Evolutionary conservation across 2,797 vertebrate genomes (phyloP), one percentile per base, ranked within the genome.

Genomic region (Catamblyrhynchus diadema): DNA sequence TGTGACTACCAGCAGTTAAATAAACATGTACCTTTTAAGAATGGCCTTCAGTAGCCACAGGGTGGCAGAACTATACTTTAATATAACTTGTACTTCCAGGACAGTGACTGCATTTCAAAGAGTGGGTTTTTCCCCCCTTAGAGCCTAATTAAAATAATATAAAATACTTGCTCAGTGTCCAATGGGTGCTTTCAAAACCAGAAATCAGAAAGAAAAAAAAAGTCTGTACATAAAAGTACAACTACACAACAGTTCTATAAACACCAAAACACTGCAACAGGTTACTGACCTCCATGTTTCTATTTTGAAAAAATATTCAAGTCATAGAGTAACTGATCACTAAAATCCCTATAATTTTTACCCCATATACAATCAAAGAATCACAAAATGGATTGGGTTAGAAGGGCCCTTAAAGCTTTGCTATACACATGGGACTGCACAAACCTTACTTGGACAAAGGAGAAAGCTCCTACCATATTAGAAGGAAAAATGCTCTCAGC

Each of bases 11-110:
- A 72, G 16, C n/a, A 59, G 28, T 14, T n/a, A 64, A 65, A 5
- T 13, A 69, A 66, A 59, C 12, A 24, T 6, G 1, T 10, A 73
- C 7, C 32, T 62, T 42, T 37, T 57, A 80, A 71, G 39, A 75
- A 62, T 2, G 47, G 53, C 39, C 28, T 57, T 69, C 27, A 71
- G 33, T 54, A 90, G 78, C 88, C 90, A 90, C 54, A 50, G 66
- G 77, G 92, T 93, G 94, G 94, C 94, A 96, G 94, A 93, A 41
- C 86, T 86, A 54, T 42, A 78, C 70, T 39, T 92, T 42, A 53
- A 8, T 24, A 59, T 23, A 65, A 79, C 25, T n/a, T 67, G 12
- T 24, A 75, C 13, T 24, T 86, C 20, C 42, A 80, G 28, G 61
- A 73, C 35, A 83, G 16, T 12, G 32, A 67, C 33, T 69, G 8